phyloP scores from a whole-genome alignment of 2,113 vertebrate genomes.

The Eolophus roseicapilla region DNA sequence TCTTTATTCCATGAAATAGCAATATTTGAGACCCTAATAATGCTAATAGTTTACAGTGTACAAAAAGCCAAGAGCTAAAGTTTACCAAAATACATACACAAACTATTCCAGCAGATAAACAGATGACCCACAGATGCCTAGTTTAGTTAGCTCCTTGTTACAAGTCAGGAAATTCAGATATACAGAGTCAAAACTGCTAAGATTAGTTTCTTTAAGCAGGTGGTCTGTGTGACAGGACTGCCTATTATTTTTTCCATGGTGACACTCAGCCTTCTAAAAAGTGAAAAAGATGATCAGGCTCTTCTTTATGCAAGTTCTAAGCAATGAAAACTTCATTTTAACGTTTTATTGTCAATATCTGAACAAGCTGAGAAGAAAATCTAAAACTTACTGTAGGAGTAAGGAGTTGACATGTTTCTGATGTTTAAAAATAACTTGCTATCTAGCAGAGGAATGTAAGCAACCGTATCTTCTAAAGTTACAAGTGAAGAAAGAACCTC shows the following conservation, averaged over 20 bases:
- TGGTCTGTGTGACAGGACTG: neutral
- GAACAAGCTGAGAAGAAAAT: neutral
- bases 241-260: neutral
- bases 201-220: neutral
- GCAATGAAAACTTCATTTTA: rapidly evolving
- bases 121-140: neutral
- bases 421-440: neutral
- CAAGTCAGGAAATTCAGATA: neutral
- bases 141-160: neutral
- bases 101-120: neutral
- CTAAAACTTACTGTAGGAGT: neutral
- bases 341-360: neutral
- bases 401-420: neutral
- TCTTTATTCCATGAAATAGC: neutral
- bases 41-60: neutral
- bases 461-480: neutral
- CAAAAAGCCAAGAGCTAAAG: neutral
- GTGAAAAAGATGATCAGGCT: neutral
- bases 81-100: neutral
- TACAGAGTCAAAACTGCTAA: neutral
- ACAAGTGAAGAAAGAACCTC: neutral
- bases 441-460: neutral
- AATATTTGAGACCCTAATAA: neutral
- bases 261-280: neutral
- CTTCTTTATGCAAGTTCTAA: neutral